Conservation (phyloP, 2,113 vertebrate species). For the Dermatemys mawii region DNA sequence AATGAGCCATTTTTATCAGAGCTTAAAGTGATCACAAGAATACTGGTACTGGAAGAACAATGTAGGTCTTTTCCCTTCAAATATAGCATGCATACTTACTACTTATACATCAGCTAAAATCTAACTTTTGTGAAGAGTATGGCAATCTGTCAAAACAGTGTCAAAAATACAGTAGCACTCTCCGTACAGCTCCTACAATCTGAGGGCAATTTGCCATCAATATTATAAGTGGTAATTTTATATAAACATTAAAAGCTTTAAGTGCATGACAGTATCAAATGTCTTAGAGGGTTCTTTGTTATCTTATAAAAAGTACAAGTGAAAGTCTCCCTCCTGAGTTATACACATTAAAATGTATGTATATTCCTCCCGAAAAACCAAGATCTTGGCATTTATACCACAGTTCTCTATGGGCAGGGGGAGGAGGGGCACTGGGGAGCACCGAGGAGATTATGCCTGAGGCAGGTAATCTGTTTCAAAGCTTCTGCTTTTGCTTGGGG, state of each 20-base stretch:
- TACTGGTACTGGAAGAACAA: background rate
- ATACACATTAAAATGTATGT: background rate
- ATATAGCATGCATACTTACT: slow-evolving; percentile 29
- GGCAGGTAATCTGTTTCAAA: background rate
- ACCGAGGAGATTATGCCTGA: background rate
- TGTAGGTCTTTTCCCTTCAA: slow-evolving; percentile 8
- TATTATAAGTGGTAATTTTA: slow-evolving; percentile 45
- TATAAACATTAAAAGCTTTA: slow-evolving; percentile 54
- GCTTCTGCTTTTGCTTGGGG: background rate
- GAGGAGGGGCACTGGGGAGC: background rate
- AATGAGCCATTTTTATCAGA: background rate
- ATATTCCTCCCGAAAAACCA: background rate
- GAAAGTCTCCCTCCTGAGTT: background rate
- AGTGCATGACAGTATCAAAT: background rate
- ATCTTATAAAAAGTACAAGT: slow-evolving; percentile 15
- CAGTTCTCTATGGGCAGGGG: background rate
- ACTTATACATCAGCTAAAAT: slow-evolving; percentile 56
- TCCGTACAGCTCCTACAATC: slow-evolving; percentile 37
- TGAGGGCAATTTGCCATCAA: slow-evolving; percentile 47
- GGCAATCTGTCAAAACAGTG: slow-evolving; percentile 49
- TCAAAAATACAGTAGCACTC: slow-evolving; percentile 33
- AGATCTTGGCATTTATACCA: fast-evolving
- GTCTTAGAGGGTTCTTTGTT: background rate
- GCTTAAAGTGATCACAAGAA: background rate
- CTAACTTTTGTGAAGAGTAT: slow-evolving; percentile 28